Conservation (phyloP, 2,888 invertebrate species). For the Thumatha senex region DNA sequence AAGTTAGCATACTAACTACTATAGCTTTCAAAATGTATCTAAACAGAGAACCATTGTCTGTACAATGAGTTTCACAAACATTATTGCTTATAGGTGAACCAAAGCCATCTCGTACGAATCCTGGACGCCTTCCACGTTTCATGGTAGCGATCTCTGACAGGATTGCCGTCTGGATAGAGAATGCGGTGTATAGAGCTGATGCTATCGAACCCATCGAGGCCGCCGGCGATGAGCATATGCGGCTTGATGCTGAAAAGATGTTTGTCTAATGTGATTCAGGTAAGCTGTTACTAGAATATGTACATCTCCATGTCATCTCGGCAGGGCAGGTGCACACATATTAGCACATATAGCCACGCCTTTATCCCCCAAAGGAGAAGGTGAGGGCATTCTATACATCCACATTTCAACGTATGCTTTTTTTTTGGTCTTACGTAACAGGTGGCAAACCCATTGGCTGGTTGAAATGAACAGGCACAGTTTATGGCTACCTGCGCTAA, state of each 20-base stretch:
- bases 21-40: too few relatives aligned
- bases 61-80: too few relatives aligned
- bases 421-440: too few relatives aligned
- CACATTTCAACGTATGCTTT: too few relatives aligned
- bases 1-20: too few relatives aligned
- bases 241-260: conserved; percentile 65
- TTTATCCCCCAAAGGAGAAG: too few relatives aligned
- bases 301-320: not conserved
- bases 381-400: too few relatives aligned
- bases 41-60: too few relatives aligned
- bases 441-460: too few relatives aligned
- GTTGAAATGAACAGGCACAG: too few relatives aligned
- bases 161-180: conserved; percentile 79
- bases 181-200: conserved; percentile 74
- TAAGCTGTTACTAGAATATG: not conserved
- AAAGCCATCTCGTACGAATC: conserved; percentile 71
- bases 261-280: conserved; percentile 5
- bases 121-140: conserved; percentile 72
- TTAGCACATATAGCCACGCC: too few relatives aligned
- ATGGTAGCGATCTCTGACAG: conserved; percentile 81
- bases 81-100: conserved; percentile 58
- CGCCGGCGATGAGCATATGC: conserved; percentile 60
- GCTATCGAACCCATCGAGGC: conserved; percentile 57
- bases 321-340: not conserved
- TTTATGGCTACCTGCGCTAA: too few relatives aligned